Percentiles rank a stretch among this genome's conserved stretches.
phyloP scores from a whole-genome alignment of 1,140 invertebrate genomes.

The Dendroctonus valens region DNA sequence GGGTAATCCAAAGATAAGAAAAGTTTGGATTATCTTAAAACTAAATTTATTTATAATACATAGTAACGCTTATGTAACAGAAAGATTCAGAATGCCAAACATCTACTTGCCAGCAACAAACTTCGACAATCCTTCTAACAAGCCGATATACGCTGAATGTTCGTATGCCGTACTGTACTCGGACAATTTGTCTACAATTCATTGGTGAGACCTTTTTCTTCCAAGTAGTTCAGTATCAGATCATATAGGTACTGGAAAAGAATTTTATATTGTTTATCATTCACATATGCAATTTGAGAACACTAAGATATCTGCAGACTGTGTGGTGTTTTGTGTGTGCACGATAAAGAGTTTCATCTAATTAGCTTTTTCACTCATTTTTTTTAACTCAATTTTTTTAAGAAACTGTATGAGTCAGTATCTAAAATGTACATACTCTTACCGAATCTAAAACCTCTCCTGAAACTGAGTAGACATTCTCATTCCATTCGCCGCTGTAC shows the following conservation, averaged over 20 bases:
- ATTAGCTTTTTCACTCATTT: too few species aligned
- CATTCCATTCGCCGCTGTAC: slow-evolving; percentile 78
- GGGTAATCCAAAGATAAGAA: slow-evolving; percentile 16
- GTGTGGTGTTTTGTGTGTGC: too few species aligned
- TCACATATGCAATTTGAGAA: too few species aligned
- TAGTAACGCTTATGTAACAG: not conserved
- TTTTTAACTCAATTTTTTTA: too few species aligned
- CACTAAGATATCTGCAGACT: not conserved
- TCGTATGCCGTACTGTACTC: slow-evolving; percentile 88
- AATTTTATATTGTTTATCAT: slow-evolving; percentile 14
- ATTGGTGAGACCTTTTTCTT: slow-evolving; percentile 89
- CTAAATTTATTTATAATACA: slow-evolving; percentile 3
- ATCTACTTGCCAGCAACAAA: slow-evolving; percentile 70
- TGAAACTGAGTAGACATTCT: slow-evolving; percentile 81
- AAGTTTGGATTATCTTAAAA: slow-evolving; percentile 11
- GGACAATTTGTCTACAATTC: slow-evolving; percentile 86
- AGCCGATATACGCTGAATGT: slow-evolving; percentile 80
- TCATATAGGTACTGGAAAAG: slow-evolving; percentile 86
- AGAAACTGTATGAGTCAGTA: slow-evolving; percentile 5
- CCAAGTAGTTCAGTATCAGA: slow-evolving; percentile 87
- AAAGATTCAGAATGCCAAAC: slow-evolving; percentile 1
- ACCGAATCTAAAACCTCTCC: slow-evolving; percentile 89
- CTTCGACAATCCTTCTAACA: slow-evolving; percentile 81
- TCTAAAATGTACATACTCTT: slow-evolving; percentile 52
- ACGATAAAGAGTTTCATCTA: too few species aligned